Base-by-base conservation (phyloP, 2,797 vertebrate genomes). In the Coendou prehensilis region DNA sequence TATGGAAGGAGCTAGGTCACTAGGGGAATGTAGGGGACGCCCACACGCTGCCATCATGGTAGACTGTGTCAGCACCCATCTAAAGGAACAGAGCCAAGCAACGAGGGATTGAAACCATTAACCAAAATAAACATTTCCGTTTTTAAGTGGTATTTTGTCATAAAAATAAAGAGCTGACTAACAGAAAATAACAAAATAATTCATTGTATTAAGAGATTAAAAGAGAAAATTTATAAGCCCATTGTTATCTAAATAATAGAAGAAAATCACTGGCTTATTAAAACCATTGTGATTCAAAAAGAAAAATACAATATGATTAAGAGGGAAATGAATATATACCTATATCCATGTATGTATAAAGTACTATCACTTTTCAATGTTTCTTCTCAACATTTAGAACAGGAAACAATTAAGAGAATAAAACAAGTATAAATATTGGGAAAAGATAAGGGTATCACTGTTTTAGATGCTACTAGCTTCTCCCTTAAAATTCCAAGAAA, bases 401-500 rank as follows among this genome's bases (percentile, higher is more conserved):
- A 59, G 1, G 14, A 87, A 57, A 85, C 37, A 61, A 73, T 1
- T 30, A 82, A 82, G 6, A 45, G 45, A 78, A 63, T 37, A 75
- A 79, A 79, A 54, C 0, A 69, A 83, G 37, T 47, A 41, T 52
- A 13, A 20, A n/a, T 75, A 80, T 18, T 54, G 15, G 9, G 2
- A 56, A 82, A 94, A 87, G 26, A 84, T 5, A 80, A 64, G 28
- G 1, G 54, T 93, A 52, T 93, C 17, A 87, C 13, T 85, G 28
- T 80, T 83, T 84, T 75, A 63, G n/a, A 61, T 63, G 30, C 3
- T 84, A 86, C 41, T 82, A n/a, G n/a, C 0, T 20, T 61, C 14
- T 50, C 20, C 15, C 37, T 79, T 89, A 41, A 78, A 91, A 89
- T 64, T 87, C 22, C 9, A 90, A 90, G n/a, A 64, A 67, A 87